Evolutionary conservation across 2,797 vertebrate genomes (phyloP).

Genomic region (Anguilla pacifica): DNA sequence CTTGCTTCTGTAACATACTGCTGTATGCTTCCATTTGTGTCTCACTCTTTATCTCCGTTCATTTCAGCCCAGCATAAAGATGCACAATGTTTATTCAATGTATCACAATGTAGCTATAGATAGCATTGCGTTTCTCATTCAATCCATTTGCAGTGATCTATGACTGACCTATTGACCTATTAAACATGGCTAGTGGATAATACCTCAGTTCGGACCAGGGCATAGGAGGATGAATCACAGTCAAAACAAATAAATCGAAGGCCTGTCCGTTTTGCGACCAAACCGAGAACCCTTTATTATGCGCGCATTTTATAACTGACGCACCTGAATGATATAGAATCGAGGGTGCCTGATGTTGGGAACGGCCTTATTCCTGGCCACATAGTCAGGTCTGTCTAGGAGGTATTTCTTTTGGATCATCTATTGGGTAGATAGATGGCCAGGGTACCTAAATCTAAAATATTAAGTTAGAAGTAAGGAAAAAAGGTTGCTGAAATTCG

Average conservation of each 20-base stretch:
- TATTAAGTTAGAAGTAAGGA: too few relatives aligned
- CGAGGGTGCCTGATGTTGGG: neutral
- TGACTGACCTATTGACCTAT: neutral
- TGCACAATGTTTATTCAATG: neutral
- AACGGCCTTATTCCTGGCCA: too few relatives aligned
- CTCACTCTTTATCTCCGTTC: conserved; percentile 17
- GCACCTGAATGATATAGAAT: neutral
- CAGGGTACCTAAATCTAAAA: too few relatives aligned
- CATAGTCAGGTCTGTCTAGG: too few relatives aligned
- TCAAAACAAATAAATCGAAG: neutral
- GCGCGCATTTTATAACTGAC: neutral
- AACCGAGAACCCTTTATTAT: neutral
- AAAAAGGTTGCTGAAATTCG: too few relatives aligned
- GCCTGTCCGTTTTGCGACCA: neutral
- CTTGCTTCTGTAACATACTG: conserved; percentile 52
- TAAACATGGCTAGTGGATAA: neutral
- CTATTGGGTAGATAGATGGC: too few relatives aligned
- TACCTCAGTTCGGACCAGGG: neutral
- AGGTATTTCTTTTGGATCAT: too few relatives aligned
- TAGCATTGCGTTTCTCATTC: neutral
- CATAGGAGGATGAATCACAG: neutral
- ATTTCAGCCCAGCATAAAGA: conserved; percentile 32
- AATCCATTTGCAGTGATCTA: neutral
- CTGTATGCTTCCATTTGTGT: conserved; percentile 45
- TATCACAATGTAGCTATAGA: neutral